These are phyloP conservation scores for Porites lutea DNA, from an alignment of 64 coral and sea anemone species.

Conservation along the genomic window DNA sequence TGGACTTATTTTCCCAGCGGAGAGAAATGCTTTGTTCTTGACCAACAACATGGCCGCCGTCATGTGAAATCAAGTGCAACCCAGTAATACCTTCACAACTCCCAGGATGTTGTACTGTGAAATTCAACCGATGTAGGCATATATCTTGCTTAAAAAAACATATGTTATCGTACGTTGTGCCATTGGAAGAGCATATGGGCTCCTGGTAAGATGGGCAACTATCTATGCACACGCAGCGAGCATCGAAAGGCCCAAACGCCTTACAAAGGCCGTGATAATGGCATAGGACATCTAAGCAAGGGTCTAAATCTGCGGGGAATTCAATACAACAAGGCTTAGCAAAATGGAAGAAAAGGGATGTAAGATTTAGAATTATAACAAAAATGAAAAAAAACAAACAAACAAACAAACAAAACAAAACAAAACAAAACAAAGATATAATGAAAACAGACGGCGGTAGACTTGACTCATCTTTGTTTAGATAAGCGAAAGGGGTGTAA, in stretches of 20 bases:
- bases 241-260: conserved; percentile 41
- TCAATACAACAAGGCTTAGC: too few relatives aligned
- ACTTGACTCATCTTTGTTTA: too few relatives aligned
- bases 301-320: conserved; percentile 34
- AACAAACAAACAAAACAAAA: too few relatives aligned
- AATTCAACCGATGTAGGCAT: conserved; percentile 31
- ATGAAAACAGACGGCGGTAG: too few relatives aligned
- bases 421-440: too few relatives aligned
- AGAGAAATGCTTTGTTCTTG: too few relatives aligned
- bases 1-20: too few relatives aligned
- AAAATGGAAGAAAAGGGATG: too few relatives aligned
- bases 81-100: conserved; percentile 26
- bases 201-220: conserved; percentile 64
- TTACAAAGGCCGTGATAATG: conserved; percentile 54
- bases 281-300: conserved; percentile 52
- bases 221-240: conserved; percentile 42
- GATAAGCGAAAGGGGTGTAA: too few relatives aligned
- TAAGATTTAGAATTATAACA: too few relatives aligned
- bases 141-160: conserved; percentile 64
- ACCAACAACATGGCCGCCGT: not conserved
- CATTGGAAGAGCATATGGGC: conserved; percentile 38
- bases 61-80: not conserved
- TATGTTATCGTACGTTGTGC: conserved; percentile 51
- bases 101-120: conserved; percentile 53
- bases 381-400: too few relatives aligned